These are phyloP conservation scores for Amblyjoppa fuscipennis DNA, from an alignment of 2,888 invertebrate genomes.

Conservation along the genomic window DNA sequence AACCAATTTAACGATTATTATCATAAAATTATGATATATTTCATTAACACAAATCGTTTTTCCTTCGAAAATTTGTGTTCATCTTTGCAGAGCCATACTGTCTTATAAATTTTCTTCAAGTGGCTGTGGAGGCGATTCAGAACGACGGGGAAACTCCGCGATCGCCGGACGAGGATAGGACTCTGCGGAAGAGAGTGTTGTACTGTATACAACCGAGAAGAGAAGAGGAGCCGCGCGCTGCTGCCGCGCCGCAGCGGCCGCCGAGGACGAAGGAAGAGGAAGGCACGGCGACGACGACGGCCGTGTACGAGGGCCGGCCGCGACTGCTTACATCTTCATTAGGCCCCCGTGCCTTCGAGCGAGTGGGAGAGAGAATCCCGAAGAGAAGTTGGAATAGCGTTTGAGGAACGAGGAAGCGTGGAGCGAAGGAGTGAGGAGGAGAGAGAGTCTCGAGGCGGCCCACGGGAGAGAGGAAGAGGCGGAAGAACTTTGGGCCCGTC, in stretches of 20 bases:
- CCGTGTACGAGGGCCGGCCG: conserved; percentile 78
- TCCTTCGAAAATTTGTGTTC: not conserved
- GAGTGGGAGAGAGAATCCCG: conserved; percentile 46
- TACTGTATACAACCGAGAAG: conserved; percentile 15
- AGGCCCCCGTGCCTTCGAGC: conserved; percentile 80
- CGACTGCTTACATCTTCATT: conserved; percentile 85
- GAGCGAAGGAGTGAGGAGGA: too few relatives aligned
- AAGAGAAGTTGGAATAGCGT: not conserved
- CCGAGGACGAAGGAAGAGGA: conserved; percentile 63
- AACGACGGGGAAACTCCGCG: conserved; percentile 50
- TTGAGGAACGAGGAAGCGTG: too few relatives aligned
- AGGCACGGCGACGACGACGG: conserved; percentile 76
- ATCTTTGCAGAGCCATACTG: not conserved
- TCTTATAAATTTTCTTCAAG: conserved; percentile 67
- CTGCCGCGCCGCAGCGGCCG: conserved; percentile 5
- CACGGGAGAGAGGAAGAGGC: conserved; percentile 41
- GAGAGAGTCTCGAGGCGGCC: not conserved
- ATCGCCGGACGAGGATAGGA: conserved; percentile 51
- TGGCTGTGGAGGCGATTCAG: conserved; percentile 72
- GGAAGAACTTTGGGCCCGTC: conserved; percentile 30
- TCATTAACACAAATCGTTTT: not conserved
- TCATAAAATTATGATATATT: not conserved
- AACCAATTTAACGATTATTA: not conserved
- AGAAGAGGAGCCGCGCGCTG: conserved; percentile 49
- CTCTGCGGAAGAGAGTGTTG: conserved; percentile 1